Base-by-base conservation (phyloP, 2,888 invertebrate genomes). In the Amblyjoppa proteus region DNA sequence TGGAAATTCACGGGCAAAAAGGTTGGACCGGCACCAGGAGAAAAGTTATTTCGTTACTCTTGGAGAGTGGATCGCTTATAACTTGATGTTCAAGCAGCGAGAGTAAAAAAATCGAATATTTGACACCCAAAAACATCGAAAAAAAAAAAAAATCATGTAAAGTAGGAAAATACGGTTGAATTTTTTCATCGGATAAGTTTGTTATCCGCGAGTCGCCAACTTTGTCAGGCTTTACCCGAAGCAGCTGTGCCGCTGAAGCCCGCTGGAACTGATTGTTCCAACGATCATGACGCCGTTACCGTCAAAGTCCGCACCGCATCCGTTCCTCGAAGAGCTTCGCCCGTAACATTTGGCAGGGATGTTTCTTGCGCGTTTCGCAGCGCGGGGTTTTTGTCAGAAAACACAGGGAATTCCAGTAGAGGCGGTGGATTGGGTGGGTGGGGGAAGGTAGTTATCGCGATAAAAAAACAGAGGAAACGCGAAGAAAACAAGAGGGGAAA, bases 361-460 rank as follows among this genome's bases (percentile, higher is more conserved):
- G 34, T 25, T 58, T 74, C 45, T 58, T 74, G 31, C 34, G 58
- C 58, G 58, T 25, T 58, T 58, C 58, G 28, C 34, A 16, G 64
- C 16, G 34, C 16, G 6, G 6, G 34, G 13, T 64, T 31, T 58
- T 28, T 28, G 9, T 58, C 31, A 13, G 16, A 31, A 64, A 34
- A 34, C 16, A 34, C 64, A 34, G 64, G 16, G 31, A n/a, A 1
- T 49, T 2, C 45, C 45, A 4, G 45, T 3, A 49, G 13, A 13
- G 16, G 13, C 45, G 16, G 16, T 4, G 45, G n/a, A 16, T 31
- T n/a, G 13, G 34, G 1, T 5, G n/a, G 34, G 20, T 13, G 61
- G 16, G 11, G 38, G 71, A 64, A 64, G 69, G 74, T 71, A 81
- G 78, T 81, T 81, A 78, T 81, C 66, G 45, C 75, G 76, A 76